Conservation (phyloP, 2,888 invertebrate genomes). For the Leptura quadrifasciata region DNA sequence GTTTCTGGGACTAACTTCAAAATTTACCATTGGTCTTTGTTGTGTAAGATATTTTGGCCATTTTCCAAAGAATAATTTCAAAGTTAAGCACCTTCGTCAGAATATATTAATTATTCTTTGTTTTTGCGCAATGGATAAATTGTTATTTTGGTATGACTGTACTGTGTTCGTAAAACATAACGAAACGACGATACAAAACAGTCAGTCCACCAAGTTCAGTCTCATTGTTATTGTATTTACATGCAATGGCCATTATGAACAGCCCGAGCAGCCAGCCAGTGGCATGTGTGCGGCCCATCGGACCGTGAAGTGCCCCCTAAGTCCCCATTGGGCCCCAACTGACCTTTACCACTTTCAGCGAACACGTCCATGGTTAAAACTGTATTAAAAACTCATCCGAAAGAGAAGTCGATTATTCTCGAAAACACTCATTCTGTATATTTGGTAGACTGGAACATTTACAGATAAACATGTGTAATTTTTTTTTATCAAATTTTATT, state of each 20-base stretch:
- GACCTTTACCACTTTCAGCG: constrained; percentile 57
- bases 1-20: too few relatives aligned
- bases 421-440: not conserved
- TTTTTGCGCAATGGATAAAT: not conserved
- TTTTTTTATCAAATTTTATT: too few relatives aligned
- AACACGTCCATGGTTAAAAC: constrained; percentile 29
- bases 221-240: constrained; percentile 71
- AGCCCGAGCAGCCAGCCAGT: constrained; percentile 69
- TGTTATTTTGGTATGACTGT: constrained; percentile 37
- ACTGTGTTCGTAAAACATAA: constrained; percentile 45
- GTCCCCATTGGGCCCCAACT: constrained; percentile 69
- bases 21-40: too few relatives aligned
- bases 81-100: not conserved
- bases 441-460: too few relatives aligned
- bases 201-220: constrained; percentile 44
- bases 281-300: constrained; percentile 76
- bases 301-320: constrained; percentile 78
- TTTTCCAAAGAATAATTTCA: too few relatives aligned
- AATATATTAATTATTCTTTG: not conserved
- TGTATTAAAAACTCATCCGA: constrained; percentile 2
- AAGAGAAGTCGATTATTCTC: not conserved
- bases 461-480: too few relatives aligned
- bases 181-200: constrained; percentile 36
- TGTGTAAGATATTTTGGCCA: too few relatives aligned
- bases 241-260: constrained; percentile 71